These are phyloP conservation scores for Boloria selene DNA, from an alignment of 2,888 invertebrate genomes.

Conservation along the genomic window DNA sequence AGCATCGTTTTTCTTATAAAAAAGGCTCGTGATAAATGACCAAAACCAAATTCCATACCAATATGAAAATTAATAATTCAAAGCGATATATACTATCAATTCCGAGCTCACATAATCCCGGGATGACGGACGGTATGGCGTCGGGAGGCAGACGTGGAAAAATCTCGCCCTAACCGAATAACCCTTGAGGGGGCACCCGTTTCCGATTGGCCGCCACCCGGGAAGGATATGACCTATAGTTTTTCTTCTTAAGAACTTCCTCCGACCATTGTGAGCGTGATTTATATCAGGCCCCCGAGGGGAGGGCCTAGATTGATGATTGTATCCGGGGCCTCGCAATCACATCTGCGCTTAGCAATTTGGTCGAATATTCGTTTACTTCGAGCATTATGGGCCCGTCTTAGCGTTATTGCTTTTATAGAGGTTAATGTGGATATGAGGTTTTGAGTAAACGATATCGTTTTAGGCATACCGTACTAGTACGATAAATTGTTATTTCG, in stretches of 20 bases:
- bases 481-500: neutral
- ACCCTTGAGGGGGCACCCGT: slow-evolving; percentile 62
- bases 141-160: slow-evolving; percentile 53
- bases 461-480: slow-evolving; percentile 42
- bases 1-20: neutral
- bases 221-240: slow-evolving; percentile 83
- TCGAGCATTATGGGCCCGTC: slow-evolving; percentile 69
- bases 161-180: slow-evolving; percentile 64
- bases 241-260: slow-evolving; percentile 83
- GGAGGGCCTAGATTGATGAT: slow-evolving; percentile 74
- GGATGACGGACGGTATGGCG: slow-evolving; percentile 56
- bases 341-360: slow-evolving; percentile 77
- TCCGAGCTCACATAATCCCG: slow-evolving; percentile 59
- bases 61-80: slow-evolving; percentile 59
- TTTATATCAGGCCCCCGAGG: slow-evolving; percentile 62
- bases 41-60: slow-evolving; percentile 10
- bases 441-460: slow-evolving; percentile 38
- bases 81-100: slow-evolving; percentile 54
- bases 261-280: slow-evolving; percentile 79
- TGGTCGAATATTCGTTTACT: slow-evolving; percentile 80
- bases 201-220: slow-evolving; percentile 79
- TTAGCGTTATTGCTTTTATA: slow-evolving; percentile 73
- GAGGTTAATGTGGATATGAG: slow-evolving; percentile 60
- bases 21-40: slow-evolving; percentile 17
- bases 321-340: slow-evolving; percentile 72